Base-by-base conservation (phyloP, 2,113 vertebrate genomes). In the Alouatta palliata region DNA sequence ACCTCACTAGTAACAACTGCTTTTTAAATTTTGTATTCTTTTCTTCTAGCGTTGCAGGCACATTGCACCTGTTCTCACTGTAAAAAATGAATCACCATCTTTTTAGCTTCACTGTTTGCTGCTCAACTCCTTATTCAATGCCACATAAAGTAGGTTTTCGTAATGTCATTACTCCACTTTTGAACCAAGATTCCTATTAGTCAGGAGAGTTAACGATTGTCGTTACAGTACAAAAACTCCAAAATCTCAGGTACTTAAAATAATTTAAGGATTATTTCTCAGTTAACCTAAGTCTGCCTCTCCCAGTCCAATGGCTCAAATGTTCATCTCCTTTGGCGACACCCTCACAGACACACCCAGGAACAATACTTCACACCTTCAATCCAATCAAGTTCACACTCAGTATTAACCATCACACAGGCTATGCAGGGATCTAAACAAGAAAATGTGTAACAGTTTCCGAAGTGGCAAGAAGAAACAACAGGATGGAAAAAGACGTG, bases 401-500 rank as follows among this genome's bases (percentile, higher is more conserved):
- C 27, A 30, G 5, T 64, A 64, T 64, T 64, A 64, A 30, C 12
- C 27, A 6, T 64, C 27, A 13, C 61, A 35, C 66, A 68, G 32
- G 32, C 30, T 13, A 4, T 4, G 20, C 25, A 35, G 45, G 23
- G 35, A 52, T 54, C 25, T 3, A 40, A 35, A 4, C 6, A 45
- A 56, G 45, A 70, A 9, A 25, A 49, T 10, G 14, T 11, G 7
- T 19, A 47, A 10, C 19, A 66, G 16, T 10, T 17, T 58, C 12
- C 76, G 30, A n/a, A 13, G 30, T 8, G 5, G 10, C 16, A 49
- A 77, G 27, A 58, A 49, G 49, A 5, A 27, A 37, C 20, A 35
- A 21, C 1, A 5, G 12, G 49, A 8, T 49, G 16, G 17, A 35
- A 32, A 23, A 37, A 23, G 58, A 43, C 2, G 1, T 5, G 2